These are phyloP conservation scores for Syrrhaptes paradoxus DNA, from an alignment of 2,113 vertebrate genomes.

Conservation along the genomic window DNA sequence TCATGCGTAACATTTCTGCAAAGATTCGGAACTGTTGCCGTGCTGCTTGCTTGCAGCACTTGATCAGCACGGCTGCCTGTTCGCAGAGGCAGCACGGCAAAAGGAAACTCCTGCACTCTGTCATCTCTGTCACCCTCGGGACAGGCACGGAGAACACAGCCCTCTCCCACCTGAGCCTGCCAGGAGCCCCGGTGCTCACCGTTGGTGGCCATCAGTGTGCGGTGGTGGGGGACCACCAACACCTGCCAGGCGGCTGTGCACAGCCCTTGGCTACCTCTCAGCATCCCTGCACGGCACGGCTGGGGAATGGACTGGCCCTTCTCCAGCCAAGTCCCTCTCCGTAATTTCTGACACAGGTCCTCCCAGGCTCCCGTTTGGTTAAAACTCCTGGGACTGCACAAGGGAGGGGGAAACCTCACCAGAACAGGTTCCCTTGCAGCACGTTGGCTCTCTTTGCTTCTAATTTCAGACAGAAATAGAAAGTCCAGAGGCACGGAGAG, in stretches of 20 bases:
- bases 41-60: not conserved
- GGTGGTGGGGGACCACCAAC: not conserved
- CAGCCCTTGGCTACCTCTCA: not conserved
- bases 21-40: not conserved
- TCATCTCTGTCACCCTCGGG: accelerated
- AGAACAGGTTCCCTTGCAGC: not conserved
- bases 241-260: accelerated
- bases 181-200: not conserved
- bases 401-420: not conserved
- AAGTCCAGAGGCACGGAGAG: accelerated
- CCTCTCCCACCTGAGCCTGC: not conserved
- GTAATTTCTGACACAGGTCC: not conserved
- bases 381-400: not conserved
- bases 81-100: not conserved
- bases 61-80: not conserved
- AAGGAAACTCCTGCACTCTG: not conserved
- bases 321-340: not conserved
- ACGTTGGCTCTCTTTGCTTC: not conserved
- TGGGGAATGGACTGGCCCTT: not conserved
- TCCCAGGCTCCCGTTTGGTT: not conserved
- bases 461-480: not conserved
- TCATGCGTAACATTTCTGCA: slow-evolving; percentile 40
- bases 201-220: accelerated
- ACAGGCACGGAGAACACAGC: not conserved
- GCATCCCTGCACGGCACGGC: not conserved